Conservation (phyloP, 2,113 vertebrate genomes). For the Rhinoderma darwinii region DNA sequence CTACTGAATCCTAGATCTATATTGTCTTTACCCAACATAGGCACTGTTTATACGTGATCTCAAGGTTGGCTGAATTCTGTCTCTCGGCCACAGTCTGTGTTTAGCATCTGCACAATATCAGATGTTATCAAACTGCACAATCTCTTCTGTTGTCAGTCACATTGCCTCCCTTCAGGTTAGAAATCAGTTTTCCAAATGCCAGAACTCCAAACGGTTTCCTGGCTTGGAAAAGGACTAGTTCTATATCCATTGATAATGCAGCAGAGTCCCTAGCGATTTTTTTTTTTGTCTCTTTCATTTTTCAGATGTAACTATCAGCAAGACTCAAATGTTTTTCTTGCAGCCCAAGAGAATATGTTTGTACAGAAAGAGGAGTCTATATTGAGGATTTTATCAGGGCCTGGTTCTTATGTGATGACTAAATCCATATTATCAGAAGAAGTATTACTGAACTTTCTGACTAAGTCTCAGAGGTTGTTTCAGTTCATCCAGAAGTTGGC, state of each 20-base stretch:
- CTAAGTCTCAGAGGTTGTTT: slow-evolving; percentile 53
- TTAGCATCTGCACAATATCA: slow-evolving; percentile 43
- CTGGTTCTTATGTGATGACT: slow-evolving; percentile 37
- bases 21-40: background rate
- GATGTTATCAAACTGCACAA: slow-evolving; percentile 25
- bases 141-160: slow-evolving; percentile 37
- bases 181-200: slow-evolving; percentile 41
- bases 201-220: background rate
- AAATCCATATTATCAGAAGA: slow-evolving; percentile 55
- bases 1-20: background rate
- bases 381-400: slow-evolving; percentile 40
- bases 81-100: background rate
- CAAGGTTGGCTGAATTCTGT: background rate
- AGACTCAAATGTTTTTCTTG: background rate
- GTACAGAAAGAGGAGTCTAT: background rate
- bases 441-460: slow-evolving; percentile 54
- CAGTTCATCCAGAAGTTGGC: slow-evolving; percentile 50
- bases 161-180: slow-evolving; percentile 34
- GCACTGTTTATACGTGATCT: slow-evolving; percentile 12
- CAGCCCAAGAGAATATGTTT: background rate
- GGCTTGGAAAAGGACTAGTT: background rate
- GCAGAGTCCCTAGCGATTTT: background rate
- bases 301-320: slow-evolving; percentile 32
- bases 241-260: slow-evolving; percentile 35
- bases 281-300: slow-evolving; percentile 12